phyloP scores from a whole-genome alignment of 2,113 vertebrate species.

The Periophthalmus modestus region DNA sequence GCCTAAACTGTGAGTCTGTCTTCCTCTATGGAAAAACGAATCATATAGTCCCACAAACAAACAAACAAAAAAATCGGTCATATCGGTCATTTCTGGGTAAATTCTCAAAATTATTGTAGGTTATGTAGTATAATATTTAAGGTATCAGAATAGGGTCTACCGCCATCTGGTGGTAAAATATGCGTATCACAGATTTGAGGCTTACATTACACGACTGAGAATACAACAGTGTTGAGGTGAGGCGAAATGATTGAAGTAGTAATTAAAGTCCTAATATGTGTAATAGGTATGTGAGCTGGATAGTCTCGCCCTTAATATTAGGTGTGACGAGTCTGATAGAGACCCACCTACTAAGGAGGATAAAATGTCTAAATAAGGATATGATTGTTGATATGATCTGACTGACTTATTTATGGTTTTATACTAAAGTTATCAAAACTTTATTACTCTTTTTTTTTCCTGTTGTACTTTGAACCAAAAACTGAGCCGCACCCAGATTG shows the following conservation, averaged over 20 bases:
- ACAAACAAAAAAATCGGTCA: too few relatives aligned
- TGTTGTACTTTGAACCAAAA: constrained; percentile 23
- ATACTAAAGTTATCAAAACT: not conserved
- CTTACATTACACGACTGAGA: too few relatives aligned
- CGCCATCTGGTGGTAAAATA: too few relatives aligned
- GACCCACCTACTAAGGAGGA: too few relatives aligned
- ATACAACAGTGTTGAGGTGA: not conserved
- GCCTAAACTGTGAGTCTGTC: not conserved
- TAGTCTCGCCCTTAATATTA: not conserved
- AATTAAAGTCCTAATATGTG: not conserved
- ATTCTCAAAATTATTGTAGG: too few relatives aligned
- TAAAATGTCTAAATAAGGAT: not conserved
- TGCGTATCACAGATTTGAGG: too few relatives aligned
- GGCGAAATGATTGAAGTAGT: not conserved
- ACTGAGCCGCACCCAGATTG: constrained; percentile 44
- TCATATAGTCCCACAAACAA: too few relatives aligned
- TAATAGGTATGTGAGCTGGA: not conserved
- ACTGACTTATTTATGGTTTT: not conserved
- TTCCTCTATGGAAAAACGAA: not conserved
- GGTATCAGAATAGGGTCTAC: too few relatives aligned
- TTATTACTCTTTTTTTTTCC: not conserved
- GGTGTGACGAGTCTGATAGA: too few relatives aligned
- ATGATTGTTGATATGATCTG: not conserved
- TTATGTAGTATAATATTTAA: too few relatives aligned
- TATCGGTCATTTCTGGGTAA: too few relatives aligned